phyloP scores from a whole-genome alignment of 2,888 invertebrate genomes.

The Emmelina monodactyla region DNA sequence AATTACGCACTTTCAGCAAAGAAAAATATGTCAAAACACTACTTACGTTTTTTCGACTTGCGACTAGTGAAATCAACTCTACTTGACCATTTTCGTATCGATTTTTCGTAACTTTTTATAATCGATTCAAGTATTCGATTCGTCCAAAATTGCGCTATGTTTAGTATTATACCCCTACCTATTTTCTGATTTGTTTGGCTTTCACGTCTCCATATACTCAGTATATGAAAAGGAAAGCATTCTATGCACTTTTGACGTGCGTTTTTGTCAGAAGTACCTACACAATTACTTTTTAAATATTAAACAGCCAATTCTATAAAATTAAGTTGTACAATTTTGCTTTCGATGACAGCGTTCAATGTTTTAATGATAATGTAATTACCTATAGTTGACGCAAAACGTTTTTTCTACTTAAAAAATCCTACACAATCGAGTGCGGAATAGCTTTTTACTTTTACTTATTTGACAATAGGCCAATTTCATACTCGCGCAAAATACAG shows the following conservation, averaged over 20 bases:
- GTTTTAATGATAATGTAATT: too few relatives aligned
- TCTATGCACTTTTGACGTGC: neutral
- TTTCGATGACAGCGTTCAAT: too few relatives aligned
- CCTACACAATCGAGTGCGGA: too few relatives aligned
- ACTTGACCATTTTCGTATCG: conserved; percentile 62
- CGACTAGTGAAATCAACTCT: conserved; percentile 68
- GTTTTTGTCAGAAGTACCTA: conserved; percentile 7
- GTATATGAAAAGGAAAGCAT: conserved; percentile 49
- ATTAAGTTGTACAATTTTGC: too few relatives aligned
- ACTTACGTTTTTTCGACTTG: conserved; percentile 64
- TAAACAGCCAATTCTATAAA: conserved; percentile 46
- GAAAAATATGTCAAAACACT: conserved; percentile 69
- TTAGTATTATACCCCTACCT: conserved; percentile 54
- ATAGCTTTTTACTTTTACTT: too few relatives aligned
- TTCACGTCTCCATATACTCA: conserved; percentile 42
- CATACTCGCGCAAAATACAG: too few relatives aligned
- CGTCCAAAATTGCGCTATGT: conserved; percentile 59
- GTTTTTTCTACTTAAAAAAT: too few relatives aligned
- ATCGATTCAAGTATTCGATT: conserved; percentile 39
- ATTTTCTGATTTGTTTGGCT: conserved; percentile 31
- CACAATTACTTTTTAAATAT: conserved; percentile 22
- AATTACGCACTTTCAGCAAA: conserved; percentile 69
- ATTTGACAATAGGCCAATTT: too few relatives aligned
- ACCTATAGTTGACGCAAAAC: too few relatives aligned
- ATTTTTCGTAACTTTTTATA: conserved; percentile 44